Evolutionary conservation across 37 sponge, comb jelly and placozoan species (phyloP), one percentile per base, ranked within the genome.

Genomic region (Crambe crambe): DNA sequence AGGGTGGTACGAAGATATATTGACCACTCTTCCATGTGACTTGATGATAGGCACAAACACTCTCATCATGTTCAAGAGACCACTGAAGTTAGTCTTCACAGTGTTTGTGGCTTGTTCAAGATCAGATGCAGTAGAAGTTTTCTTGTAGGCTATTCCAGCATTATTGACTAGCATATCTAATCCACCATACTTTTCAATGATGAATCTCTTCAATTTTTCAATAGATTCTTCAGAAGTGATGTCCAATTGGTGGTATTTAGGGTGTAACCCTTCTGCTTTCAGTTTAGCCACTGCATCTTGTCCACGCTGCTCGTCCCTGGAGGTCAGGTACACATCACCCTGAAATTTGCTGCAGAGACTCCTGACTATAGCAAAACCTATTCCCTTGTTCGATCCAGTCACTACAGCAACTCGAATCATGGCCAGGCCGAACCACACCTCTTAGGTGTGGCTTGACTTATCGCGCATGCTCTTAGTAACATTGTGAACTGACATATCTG

Each of bases 351-450:
- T 89, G 81, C 95, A 94, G 21, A 97, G 90, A 6, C 86, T 42
- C 20, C 86, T 47, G 15, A 97, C 97, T 25, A 97, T 92, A 2
- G 86, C 92, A 44, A 88, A 77, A 1, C 97, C 97, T 59, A 97
- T 87, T 0, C 97, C 97, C 47, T 97, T 97, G 64, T 97, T 97
- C 3, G 80, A 74, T 25, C 97, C 97, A 2, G 95, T 94, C 40
- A 97, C 95, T 27, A 94, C 86, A 12, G 95, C 95, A 3, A 94
- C 89, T 47, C 74, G 35, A 37, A 68, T 26, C 25, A 26, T 15
- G 54, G 54, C n/a, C n/a, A n/a, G n/a, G n/a, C n/a, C n/a, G n/a
- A n/a, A n/a, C n/a, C n/a, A n/a, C n/a, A n/a, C n/a, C n/a, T n/a
- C n/a, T n/a, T n/a, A n/a, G n/a, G n/a, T n/a, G n/a, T n/a, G n/a